A percentile compares a stretch with the other conserved stretches of the same genome.
Conservation (phyloP, 2,797 vertebrate genomes). For the Rhinichthys osculus region DNA sequence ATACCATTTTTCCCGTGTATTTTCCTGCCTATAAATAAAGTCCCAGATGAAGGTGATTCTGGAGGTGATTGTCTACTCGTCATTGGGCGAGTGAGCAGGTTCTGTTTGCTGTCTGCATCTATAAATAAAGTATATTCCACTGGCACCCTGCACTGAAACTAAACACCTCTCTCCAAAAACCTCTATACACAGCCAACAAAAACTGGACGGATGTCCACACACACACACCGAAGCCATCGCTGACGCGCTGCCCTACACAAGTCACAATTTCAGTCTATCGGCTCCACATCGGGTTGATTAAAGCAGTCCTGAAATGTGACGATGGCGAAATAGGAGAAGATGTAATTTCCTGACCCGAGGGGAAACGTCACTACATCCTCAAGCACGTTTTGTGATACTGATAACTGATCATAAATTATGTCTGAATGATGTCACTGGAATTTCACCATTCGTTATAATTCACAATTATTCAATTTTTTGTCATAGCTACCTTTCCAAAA, state of each 20-base stretch:
- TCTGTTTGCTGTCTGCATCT: slow-evolving; percentile 26
- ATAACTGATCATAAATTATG: background rate
- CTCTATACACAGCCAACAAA: background rate
- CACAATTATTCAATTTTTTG: background rate
- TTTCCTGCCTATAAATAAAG: background rate
- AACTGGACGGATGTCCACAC: slow-evolving; percentile 1
- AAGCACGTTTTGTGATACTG: background rate
- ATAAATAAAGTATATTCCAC: slow-evolving; percentile 32
- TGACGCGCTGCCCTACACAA: background rate
- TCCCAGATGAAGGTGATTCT: background rate
- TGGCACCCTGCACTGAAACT: slow-evolving; percentile 30
- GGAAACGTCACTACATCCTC: slow-evolving; percentile 22
- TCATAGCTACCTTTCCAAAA: background rate
- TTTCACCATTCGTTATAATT: background rate
- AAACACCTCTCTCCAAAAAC: slow-evolving; percentile 32
- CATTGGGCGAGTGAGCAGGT: background rate
- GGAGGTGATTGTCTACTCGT: background rate
- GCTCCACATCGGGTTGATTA: slow-evolving; percentile 26
- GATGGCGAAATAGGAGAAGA: slow-evolving; percentile 24
- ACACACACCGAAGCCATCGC: background rate
- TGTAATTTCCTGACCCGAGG: slow-evolving; percentile 25
- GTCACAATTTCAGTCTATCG: background rate
- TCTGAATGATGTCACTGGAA: background rate
- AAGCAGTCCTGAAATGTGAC: slow-evolving; percentile 39
- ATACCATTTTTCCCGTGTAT: background rate